A percentile compares a stretch with the other conserved stretches of the same genome.
Evolutionary conservation across 2,113 vertebrate species (phyloP).

Genomic region (Pyrgilauda ruficollis): DNA sequence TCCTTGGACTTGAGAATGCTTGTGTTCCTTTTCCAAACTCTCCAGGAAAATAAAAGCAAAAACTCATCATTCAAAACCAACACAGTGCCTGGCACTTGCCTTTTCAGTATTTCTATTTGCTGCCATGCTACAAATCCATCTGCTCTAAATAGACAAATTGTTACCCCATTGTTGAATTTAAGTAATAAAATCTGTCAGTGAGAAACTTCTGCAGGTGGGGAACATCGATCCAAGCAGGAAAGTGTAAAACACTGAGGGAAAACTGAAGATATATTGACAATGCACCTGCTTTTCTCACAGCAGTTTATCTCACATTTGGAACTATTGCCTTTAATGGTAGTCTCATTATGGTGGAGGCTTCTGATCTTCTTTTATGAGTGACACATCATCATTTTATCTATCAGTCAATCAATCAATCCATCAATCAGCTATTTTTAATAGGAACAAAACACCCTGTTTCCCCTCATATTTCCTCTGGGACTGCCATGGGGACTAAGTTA

Average conservation of each 20-base stretch:
- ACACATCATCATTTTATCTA: neutral
- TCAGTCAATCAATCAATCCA: neutral
- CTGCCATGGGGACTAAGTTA: neutral
- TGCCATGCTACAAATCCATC: neutral
- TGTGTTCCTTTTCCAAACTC: neutral
- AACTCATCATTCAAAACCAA: neutral
- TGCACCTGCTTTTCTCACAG: neutral
- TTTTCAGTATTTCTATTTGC: neutral
- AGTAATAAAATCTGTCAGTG: neutral
- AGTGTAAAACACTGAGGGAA: neutral
- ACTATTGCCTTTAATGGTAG: neutral
- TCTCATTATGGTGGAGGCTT: neutral
- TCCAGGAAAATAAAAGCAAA: neutral
- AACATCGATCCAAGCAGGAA: neutral
- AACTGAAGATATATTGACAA: neutral
- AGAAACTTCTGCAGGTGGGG: neutral
- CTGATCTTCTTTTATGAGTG: neutral
- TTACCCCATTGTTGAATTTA: neutral
- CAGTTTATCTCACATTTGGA: neutral
- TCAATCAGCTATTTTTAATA: neutral
- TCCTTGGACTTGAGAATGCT: neutral
- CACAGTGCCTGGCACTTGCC: neutral
- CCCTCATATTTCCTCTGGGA: neutral
- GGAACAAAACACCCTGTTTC: neutral
- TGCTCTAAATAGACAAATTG: neutral